Percentiles rank a stretch among this genome's conserved stretches.
phyloP scores from a whole-genome alignment of 2,888 invertebrate species.

The Aspidiotus rigidus region DNA sequence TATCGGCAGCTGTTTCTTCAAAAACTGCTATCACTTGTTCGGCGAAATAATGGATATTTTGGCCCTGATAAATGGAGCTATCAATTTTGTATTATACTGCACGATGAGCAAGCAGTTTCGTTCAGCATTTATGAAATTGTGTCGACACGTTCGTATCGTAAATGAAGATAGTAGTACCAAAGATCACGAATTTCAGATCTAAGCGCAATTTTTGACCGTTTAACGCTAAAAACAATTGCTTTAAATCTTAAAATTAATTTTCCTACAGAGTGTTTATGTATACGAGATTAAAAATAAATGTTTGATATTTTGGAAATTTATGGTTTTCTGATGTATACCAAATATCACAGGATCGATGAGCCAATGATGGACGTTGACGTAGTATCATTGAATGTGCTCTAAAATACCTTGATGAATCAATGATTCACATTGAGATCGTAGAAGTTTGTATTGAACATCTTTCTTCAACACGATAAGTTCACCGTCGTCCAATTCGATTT shows the following conservation, averaged over 20 bases:
- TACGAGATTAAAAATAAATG: slow-evolving; percentile 11
- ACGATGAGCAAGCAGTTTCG: slow-evolving; percentile 90
- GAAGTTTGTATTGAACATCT: slow-evolving; percentile 82
- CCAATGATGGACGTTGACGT: not conserved
- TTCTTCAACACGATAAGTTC: slow-evolving; percentile 77
- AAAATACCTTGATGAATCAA: slow-evolving; percentile 82
- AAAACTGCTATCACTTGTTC: slow-evolving; percentile 66
- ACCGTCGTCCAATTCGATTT: slow-evolving; percentile 89
- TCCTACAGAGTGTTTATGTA: no score
- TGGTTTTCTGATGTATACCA: not conserved
- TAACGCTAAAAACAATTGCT: not conserved
- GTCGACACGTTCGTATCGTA: slow-evolving; percentile 41
- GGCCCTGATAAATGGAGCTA: slow-evolving; percentile 80
- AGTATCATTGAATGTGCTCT: slow-evolving; percentile 52
- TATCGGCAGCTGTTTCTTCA: slow-evolving; percentile 61
- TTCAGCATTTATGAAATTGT: slow-evolving; percentile 62
- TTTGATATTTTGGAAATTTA: not conserved
- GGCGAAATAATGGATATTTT: slow-evolving; percentile 84
- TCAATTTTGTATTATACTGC: slow-evolving; percentile 89
- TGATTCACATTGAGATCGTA: slow-evolving; percentile 79
- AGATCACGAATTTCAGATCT: slow-evolving; percentile 25
- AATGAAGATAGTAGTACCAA: slow-evolving; percentile 20
- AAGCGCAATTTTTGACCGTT: slow-evolving; percentile 1
- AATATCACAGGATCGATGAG: no score
- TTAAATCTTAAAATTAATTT: not conserved